These are phyloP conservation scores for Chloroclystis v-ata DNA, from an alignment of 2,888 invertebrate genomes.

Conservation along the genomic window DNA sequence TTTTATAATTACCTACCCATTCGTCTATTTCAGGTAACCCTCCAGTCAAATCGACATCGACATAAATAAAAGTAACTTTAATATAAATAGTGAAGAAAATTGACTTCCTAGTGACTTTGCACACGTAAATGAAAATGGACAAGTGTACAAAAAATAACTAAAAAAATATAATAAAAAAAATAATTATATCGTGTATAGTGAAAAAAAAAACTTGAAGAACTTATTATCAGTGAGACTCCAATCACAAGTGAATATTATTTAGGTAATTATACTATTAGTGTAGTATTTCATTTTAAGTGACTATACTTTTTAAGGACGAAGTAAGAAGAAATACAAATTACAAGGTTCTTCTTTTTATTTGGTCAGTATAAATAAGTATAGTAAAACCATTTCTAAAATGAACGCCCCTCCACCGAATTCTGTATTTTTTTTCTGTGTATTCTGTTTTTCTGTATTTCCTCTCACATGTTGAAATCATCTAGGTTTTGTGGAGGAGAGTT, in stretches of 20 bases:
- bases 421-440: too few species aligned
- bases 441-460: too few species aligned
- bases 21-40: slow-evolving; percentile 44
- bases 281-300: too few species aligned
- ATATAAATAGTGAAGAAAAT: slow-evolving; percentile 8
- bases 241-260: too few species aligned
- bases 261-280: too few species aligned
- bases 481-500: too few species aligned
- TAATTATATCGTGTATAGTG: slow-evolving; percentile 4
- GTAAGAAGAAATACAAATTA: slow-evolving; percentile 46
- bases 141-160: slow-evolving; percentile 7
- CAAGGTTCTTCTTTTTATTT: slow-evolving; percentile 54
- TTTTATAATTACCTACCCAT: too few species aligned
- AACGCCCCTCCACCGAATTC: too few species aligned
- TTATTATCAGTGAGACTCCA: too few species aligned
- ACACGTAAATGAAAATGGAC: slow-evolving; percentile 24
- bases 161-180: slow-evolving; percentile 5
- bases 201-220: slow-evolving; percentile 1
- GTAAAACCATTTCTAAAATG: too few species aligned
- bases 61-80: slow-evolving; percentile 20
- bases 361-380: slow-evolving; percentile 34
- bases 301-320: slow-evolving; percentile 37
- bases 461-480: too few species aligned
- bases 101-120: slow-evolving; percentile 22
- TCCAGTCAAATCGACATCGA: slow-evolving; percentile 42